phyloP scores from a whole-genome alignment of 2,797 vertebrate genomes.

The Phoebastria nigripes region DNA sequence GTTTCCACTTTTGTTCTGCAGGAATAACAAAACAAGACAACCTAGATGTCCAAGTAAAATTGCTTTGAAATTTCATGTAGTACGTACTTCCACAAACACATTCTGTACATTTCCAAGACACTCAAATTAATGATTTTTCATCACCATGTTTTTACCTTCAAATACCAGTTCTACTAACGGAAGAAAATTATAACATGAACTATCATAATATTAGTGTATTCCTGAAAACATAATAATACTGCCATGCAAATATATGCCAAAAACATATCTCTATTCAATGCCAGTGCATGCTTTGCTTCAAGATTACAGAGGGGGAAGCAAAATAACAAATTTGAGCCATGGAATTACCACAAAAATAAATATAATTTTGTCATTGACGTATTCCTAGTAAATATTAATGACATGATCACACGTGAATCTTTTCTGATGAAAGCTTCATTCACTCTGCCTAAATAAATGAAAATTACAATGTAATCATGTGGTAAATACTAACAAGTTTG shows the following conservation, averaged over 20 bases:
- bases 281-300: neutral
- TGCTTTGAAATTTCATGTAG: neutral
- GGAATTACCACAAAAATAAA: neutral
- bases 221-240: neutral
- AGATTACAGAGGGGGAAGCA: fast-evolving
- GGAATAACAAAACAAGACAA: neutral
- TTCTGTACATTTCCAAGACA: neutral
- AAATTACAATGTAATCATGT: neutral
- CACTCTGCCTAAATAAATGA: neutral
- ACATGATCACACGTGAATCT: neutral
- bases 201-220: neutral
- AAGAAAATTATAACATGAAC: neutral
- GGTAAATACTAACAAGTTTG: neutral
- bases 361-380: neutral
- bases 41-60: neutral
- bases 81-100: neutral
- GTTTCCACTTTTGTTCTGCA: neutral
- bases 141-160: neutral
- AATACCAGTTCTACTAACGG: neutral
- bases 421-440: neutral
- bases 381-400: neutral
- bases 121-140: neutral
- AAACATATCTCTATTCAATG: neutral
- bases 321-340: neutral
- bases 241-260: neutral